Base-by-base conservation (phyloP, 2,797 vertebrate species). In the Glossophaga mutica region DNA sequence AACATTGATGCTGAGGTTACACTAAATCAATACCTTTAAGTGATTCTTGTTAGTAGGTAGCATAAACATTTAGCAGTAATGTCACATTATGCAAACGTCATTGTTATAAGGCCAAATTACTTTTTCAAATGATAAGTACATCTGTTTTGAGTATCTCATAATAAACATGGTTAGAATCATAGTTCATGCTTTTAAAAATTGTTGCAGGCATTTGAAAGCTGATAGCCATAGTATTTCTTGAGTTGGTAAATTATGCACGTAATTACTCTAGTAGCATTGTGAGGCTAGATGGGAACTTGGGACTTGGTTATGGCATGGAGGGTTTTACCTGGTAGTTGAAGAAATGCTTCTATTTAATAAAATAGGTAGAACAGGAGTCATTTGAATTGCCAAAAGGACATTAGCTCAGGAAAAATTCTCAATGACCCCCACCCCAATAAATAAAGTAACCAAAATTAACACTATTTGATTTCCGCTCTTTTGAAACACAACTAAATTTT, bases 101-200 rank as follows among this genome's bases (percentile, higher is more conserved):
- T 96, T 95, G 76, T 94, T 94, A 79, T 73, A 91, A 95, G 94
- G 93, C 71, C 48, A 84, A 8, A 42, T 94, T 39, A 83, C 74
- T 74, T 76, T 74, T 94, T n/a, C 70, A 91, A 95, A 88, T 94
- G 91, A 44, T 42, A 89, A 68, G 52, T 55, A 83, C 44, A 87
- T 82, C n/a, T 77, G 44, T 88, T 87, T 92, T 89, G 57, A 74
- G n/a, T 96, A 85, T 87, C 44, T 62, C 37, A 57, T 95, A 79
- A 94, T 91, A 94, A 94, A 76, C 42, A 87, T 37, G 37, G 37
- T 89, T 91, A 85, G 74, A 93, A 94, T 84, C 85, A 71, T 34
- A 88, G 76, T 78, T 93, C 46, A 42, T 78, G 65, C 70, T 96
- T 90, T 91, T 42, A 85, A 95, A 96, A 92, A 82, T 79, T 48